Conservation (phyloP, 1,140 invertebrate genomes). For the Drosophila erecta region DNA sequence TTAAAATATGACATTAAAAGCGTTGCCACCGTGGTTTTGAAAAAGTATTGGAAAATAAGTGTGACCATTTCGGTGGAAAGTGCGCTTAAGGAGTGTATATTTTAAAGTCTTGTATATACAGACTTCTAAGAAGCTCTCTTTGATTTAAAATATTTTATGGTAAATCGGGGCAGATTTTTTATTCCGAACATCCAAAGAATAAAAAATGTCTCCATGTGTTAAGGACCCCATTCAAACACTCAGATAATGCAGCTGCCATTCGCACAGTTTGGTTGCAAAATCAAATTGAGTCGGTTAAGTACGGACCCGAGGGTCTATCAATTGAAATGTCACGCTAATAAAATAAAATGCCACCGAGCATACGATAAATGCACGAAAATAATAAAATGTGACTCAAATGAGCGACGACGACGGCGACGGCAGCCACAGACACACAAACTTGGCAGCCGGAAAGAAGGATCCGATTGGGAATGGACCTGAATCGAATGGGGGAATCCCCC, state of each 20-base stretch:
- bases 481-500: neutral
- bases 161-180: neutral
- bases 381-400: constrained; percentile 82
- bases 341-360: constrained; percentile 74
- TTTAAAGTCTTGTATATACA: no score
- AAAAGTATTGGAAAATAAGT: neutral
- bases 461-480: neutral
- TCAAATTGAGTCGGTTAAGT: constrained; percentile 28
- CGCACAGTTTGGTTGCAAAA: constrained; percentile 30
- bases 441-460: constrained; percentile 32
- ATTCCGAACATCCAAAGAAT: no score
- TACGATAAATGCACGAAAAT: constrained; percentile 81
- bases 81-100: neutral
- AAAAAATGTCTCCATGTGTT: no score
- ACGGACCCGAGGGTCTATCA: constrained; percentile 56
- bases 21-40: neutral
- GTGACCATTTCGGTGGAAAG: neutral
- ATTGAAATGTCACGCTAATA: constrained; percentile 81
- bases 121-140: no score
- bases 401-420: constrained; percentile 70
- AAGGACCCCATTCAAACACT: constrained; percentile 10
- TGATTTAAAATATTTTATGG: neutral
- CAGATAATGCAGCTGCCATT: constrained; percentile 18
- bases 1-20: neutral
- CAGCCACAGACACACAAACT: constrained; percentile 35